Evolutionary conservation across 2,888 invertebrate species (phyloP).

Genomic region (Pimpla rufipes): DNA sequence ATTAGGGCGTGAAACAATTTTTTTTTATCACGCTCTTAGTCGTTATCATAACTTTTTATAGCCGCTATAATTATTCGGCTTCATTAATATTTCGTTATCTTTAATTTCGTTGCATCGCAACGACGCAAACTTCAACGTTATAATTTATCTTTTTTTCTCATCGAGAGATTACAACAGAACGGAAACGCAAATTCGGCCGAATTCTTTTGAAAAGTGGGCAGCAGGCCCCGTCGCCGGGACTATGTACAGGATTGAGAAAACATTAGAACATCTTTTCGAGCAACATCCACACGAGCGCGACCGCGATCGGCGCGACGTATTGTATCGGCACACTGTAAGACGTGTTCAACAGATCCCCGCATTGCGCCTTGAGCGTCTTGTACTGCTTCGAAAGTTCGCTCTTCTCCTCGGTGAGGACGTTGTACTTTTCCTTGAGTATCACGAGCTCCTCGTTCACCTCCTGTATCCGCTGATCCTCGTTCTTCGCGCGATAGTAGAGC

Average conservation of each 20-base stretch:
- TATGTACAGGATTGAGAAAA: constrained; percentile 64
- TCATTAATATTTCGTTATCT: too few species aligned
- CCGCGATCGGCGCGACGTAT: constrained; percentile 87
- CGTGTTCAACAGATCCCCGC: constrained; percentile 87
- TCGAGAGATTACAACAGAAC: background rate
- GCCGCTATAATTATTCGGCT: too few species aligned
- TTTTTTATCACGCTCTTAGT: too few species aligned
- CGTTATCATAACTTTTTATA: too few species aligned
- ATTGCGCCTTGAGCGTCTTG: constrained; percentile 87
- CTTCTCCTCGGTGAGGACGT: constrained; percentile 88
- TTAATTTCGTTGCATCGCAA: too few species aligned
- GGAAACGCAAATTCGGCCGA: constrained; percentile 15
- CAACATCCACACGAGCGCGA: constrained; percentile 88
- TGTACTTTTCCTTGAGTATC: constrained; percentile 91
- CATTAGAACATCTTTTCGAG: constrained; percentile 85
- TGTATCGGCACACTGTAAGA: constrained; percentile 88
- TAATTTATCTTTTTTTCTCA: constrained; percentile 52
- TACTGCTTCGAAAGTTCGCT: constrained; percentile 88
- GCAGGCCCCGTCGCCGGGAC: constrained; percentile 4
- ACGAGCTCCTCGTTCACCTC: constrained; percentile 91
- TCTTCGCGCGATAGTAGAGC: constrained; percentile 79
- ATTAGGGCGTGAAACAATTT: too few species aligned
- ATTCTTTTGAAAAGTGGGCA: constrained; percentile 15
- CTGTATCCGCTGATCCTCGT: constrained; percentile 87
- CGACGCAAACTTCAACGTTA: too few species aligned